Evolutionary conservation across 2,113 vertebrate species (phyloP).

Genomic region (Acrocephalus kingi): DNA sequence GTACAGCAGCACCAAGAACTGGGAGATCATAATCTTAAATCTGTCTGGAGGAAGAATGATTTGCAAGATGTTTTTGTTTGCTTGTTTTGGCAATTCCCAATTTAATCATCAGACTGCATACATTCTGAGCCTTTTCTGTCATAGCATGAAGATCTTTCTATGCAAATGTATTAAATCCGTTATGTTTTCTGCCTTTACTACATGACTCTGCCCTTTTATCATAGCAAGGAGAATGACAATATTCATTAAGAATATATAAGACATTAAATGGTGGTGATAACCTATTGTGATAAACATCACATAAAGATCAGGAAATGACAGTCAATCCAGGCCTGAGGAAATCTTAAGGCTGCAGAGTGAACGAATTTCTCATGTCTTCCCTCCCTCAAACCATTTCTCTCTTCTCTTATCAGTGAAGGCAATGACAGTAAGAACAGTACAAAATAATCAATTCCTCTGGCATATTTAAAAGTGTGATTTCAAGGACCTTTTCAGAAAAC

Average conservation of each 20-base stretch:
- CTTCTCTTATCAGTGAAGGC: not conserved
- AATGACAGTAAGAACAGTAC: not conserved
- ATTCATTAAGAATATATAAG: not conserved
- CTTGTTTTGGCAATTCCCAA: not conserved
- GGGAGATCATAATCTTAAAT: not conserved
- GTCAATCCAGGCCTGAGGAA: not conserved
- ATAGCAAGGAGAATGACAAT: not conserved
- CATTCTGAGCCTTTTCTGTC: not conserved
- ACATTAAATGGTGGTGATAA: not conserved
- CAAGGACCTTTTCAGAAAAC: not conserved
- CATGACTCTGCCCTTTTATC: not conserved
- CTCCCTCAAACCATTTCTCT: not conserved
- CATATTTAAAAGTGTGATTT: constrained; percentile 22
- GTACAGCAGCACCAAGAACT: not conserved
- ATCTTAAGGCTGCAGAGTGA: not conserved
- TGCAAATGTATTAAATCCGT: not conserved
- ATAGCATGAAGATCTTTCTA: not conserved
- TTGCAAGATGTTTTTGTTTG: not conserved
- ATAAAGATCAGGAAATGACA: not conserved
- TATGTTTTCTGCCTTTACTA: not conserved
- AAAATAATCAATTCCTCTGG: constrained; percentile 15
- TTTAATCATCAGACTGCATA: not conserved
- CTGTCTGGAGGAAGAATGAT: not conserved
- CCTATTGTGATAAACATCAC: not conserved
- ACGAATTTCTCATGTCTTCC: not conserved